phyloP scores from a whole-genome alignment of 2,113 vertebrate species.

The Suricata suricatta region DNA sequence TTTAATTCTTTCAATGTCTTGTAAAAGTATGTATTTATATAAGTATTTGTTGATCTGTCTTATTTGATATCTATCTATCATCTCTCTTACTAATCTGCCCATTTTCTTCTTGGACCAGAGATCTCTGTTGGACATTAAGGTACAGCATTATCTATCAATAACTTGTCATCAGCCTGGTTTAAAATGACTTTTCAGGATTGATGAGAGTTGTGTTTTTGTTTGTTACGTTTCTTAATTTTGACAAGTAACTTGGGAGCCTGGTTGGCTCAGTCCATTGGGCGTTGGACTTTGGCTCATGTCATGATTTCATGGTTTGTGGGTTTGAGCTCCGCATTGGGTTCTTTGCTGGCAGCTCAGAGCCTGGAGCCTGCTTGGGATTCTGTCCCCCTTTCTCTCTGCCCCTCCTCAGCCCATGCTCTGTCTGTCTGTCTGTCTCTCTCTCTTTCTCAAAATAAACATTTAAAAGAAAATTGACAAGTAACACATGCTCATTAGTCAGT shows the following conservation, averaged over 20 bases:
- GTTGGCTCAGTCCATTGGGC: too few relatives aligned
- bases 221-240: neutral
- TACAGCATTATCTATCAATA: neutral
- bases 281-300: too few relatives aligned
- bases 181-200: neutral
- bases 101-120: neutral
- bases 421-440: too few relatives aligned
- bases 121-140: too few relatives aligned
- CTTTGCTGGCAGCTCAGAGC: too few relatives aligned
- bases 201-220: neutral
- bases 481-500: neutral
- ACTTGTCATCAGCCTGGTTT: neutral
- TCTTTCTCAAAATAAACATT: too few relatives aligned
- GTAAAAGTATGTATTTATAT: neutral
- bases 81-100: neutral
- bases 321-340: too few relatives aligned
- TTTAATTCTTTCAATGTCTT: neutral
- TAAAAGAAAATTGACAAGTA: neutral
- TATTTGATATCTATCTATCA: neutral
- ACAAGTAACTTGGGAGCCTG: neutral
- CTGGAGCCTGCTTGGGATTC: too few relatives aligned
- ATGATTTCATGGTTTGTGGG: too few relatives aligned
- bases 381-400: too few relatives aligned
- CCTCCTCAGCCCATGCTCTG: too few relatives aligned
- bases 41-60: neutral